Percentiles rank a stretch among this genome's conserved stretches.
These are phyloP conservation scores for Coranthus polyacanthus DNA, from an alignment of 2,797 vertebrate genomes.

Conservation along the genomic window DNA sequence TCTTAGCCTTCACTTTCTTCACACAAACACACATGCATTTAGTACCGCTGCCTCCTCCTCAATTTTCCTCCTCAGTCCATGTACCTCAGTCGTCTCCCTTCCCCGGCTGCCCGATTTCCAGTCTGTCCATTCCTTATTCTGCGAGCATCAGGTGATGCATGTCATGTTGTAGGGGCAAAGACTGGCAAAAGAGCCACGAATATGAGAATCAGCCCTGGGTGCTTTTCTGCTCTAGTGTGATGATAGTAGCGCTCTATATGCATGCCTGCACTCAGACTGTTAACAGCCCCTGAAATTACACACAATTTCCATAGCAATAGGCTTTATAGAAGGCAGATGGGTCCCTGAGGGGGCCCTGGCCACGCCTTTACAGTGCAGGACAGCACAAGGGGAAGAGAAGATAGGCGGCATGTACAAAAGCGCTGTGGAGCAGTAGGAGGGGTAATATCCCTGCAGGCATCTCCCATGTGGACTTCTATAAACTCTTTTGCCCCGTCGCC, in stretches of 20 bases:
- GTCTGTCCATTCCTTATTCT: conserved; percentile 57
- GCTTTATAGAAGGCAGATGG: conserved; percentile 71
- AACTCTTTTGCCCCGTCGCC: conserved; percentile 50
- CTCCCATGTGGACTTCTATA: conserved; percentile 55
- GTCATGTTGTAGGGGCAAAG: conserved; percentile 50
- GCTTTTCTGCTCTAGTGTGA: conserved; percentile 52
- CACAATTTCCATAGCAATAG: conserved; percentile 74
- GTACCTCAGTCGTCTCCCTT: conserved; percentile 41
- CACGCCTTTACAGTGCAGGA: conserved; percentile 58
- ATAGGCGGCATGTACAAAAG: conserved; percentile 39
- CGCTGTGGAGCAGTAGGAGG: conserved; percentile 27
- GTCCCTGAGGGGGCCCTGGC: conserved; percentile 44
- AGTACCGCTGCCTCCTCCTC: conserved; percentile 39
- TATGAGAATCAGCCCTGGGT: conserved; percentile 63
- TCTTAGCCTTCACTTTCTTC: conserved; percentile 13
- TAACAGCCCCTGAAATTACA: conserved; percentile 78
- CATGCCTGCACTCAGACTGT: conserved; percentile 49
- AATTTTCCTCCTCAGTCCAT: conserved; percentile 38
- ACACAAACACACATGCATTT: conserved; percentile 17
- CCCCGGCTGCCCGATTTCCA: conserved; percentile 30
- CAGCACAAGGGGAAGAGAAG: conserved; percentile 33
- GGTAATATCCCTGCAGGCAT: conserved; percentile 47
- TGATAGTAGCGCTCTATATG: conserved; percentile 62
- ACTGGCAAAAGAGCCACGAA: conserved; percentile 55
- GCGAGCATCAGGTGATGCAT: conserved; percentile 57